A percentile compares a stretch with the other conserved stretches of the same genome.
These are phyloP conservation scores for Gonocerus acuteangulatus DNA, from an alignment of 2,888 invertebrate species.

Conservation along the genomic window DNA sequence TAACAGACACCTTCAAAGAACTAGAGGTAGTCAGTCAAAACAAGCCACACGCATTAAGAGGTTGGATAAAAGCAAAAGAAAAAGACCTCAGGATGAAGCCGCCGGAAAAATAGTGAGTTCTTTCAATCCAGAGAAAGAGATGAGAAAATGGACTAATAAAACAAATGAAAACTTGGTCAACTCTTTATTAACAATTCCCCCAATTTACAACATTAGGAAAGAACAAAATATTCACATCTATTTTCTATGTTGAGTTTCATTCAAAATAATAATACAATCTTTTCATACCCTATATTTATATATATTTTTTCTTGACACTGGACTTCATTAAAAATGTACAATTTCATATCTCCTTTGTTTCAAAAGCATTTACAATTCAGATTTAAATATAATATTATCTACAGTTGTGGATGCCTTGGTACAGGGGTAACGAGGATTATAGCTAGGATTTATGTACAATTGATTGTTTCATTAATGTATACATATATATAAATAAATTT, in stretches of 20 bases:
- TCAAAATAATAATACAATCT: conserved; percentile 25
- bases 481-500: conserved; percentile 10
- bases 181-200: conserved; percentile 10
- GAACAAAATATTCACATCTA: conserved; percentile 25
- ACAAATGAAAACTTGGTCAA: conserved; percentile 17
- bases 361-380: conserved; percentile 21
- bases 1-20: too few relatives aligned
- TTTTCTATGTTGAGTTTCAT: conserved; percentile 22
- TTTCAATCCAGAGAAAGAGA: too few relatives aligned
- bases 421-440: conserved; percentile 3
- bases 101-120: too few relatives aligned
- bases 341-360: conserved; percentile 7
- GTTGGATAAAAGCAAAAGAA: too few relatives aligned
- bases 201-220: conserved; percentile 16
- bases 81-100: too few relatives aligned
- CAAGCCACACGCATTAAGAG: too few relatives aligned
- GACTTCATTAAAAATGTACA: conserved; percentile 12
- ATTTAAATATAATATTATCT: conserved; percentile 7
- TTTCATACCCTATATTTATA: conserved; percentile 16
- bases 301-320: conserved; percentile 18
- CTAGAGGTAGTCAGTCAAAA: too few relatives aligned
- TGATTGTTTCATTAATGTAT: conserved; percentile 19
- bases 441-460: conserved; percentile 15
- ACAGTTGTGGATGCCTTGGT: conserved; percentile 7
- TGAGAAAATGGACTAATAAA: background rate